A percentile compares a stretch with the other conserved stretches of the same genome.
phyloP scores from a whole-genome alignment of 2,797 vertebrate genomes.

The Brachymystax lenok region DNA sequence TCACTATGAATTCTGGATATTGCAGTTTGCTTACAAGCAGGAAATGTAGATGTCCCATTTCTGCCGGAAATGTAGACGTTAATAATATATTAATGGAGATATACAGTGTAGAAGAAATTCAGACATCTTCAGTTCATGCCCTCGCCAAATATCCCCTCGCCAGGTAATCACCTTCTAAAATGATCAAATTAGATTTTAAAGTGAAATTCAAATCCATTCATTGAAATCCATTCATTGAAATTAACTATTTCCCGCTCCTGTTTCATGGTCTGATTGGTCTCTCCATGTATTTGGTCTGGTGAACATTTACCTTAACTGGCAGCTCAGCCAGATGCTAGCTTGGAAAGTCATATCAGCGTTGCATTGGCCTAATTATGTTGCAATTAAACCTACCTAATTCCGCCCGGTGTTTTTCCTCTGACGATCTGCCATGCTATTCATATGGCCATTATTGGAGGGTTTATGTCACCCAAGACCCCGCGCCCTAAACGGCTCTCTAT shows the following conservation, averaged over 20 bases:
- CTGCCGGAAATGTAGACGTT: too few species aligned
- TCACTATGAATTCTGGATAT: too few species aligned
- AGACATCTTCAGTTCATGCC: constrained; percentile 1
- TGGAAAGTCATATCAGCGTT: constrained; percentile 16
- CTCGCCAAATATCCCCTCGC: not conserved
- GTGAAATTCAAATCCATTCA: constrained; percentile 29
- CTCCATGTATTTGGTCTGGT: not conserved
- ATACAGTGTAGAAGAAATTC: constrained; percentile 3
- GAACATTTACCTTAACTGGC: constrained; percentile 1
- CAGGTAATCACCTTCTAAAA: constrained; percentile 20
- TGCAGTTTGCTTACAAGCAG: too few species aligned
- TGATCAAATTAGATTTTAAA: constrained; percentile 31
- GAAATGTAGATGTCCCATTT: too few species aligned
- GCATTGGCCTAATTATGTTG: too few species aligned
- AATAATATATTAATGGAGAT: too few species aligned
- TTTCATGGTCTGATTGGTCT: too few species aligned
- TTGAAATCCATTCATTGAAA: constrained; percentile 29
- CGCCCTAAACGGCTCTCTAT: constrained; percentile 28
- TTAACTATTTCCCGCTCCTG: not conserved
- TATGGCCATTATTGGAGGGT: constrained; percentile 17
- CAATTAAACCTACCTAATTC: not conserved
- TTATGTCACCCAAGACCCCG: constrained; percentile 26
- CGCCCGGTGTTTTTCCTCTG: not conserved
- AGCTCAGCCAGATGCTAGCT: constrained; percentile 21
- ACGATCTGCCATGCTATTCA: constrained; percentile 11